Percentiles rank a stretch among this genome's conserved stretches.
Evolutionary conservation across 2,888 invertebrate genomes (phyloP).

Genomic region (Lasioglossum vierecki): DNA sequence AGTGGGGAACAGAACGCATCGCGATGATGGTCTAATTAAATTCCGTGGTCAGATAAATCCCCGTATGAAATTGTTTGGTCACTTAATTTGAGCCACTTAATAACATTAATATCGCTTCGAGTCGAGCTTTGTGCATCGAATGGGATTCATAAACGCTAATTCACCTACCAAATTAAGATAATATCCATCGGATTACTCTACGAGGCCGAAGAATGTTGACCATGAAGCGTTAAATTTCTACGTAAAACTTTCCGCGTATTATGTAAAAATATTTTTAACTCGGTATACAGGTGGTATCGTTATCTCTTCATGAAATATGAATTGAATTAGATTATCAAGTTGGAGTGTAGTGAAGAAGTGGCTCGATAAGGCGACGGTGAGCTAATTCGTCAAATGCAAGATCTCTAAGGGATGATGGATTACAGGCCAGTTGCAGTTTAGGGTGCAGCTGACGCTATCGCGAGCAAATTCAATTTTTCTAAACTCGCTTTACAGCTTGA

Average conservation of each 20-base stretch:
- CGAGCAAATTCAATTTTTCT: neutral
- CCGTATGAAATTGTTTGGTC: neutral
- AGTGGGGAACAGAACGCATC: neutral
- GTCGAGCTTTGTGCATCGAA: neutral
- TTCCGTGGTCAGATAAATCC: neutral
- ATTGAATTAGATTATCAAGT: neutral
- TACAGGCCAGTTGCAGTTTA: neutral
- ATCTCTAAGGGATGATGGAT: neutral
- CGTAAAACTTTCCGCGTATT: neutral
- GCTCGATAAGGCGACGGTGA: neutral
- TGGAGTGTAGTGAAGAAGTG: neutral
- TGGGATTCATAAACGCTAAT: neutral
- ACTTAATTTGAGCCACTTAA: neutral
- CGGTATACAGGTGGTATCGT: neutral
- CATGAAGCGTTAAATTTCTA: neutral
- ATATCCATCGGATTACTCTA: neutral
- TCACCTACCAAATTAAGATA: neutral
- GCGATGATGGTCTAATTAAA: neutral
- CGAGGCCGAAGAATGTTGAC: neutral
- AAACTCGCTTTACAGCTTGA: neutral
- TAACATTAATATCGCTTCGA: neutral
- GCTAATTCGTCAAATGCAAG: constrained; percentile 2
- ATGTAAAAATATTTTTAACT: neutral
- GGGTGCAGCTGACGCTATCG: constrained; percentile 1
- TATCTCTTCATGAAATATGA: neutral